Base-by-base conservation (phyloP, 1,140 invertebrate genomes). In the Catajapyx aquilonaris region DNA sequence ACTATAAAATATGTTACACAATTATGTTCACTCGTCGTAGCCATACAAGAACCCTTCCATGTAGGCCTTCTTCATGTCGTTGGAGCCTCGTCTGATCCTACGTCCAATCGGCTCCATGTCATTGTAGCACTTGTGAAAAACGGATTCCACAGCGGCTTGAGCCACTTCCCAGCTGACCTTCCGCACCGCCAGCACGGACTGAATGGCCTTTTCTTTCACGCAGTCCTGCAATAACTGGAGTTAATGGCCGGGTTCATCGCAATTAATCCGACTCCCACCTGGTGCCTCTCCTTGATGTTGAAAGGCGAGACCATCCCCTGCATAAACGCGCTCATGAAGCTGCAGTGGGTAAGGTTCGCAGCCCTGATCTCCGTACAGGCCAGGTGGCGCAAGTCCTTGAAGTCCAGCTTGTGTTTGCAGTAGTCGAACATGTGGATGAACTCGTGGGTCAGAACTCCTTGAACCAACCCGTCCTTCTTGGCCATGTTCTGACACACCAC, bases 381-480 rank as follows among this genome's bases (percentile, higher is more conserved):
- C 28, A 96, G 55, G 60, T 96, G 91, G 48, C 93, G 76, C 38
- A 90, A 59, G 54, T 95, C 88, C 44, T 69, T 76, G 45, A 90
- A 84, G 53, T 96, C 77, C 22, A 94, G 51, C 37, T 94, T 70
- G 44, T 87, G 79, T 31, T 71, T 67, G 56, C 90, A 96, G 49
- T 75, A 81, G 55, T 96, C 91, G 56, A 91, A 95, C 81, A 94
- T 93, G 55, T 96, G 91, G 30, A 94, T 76, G 65, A 96, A 69
- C 60, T 96, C 91, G 56, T 96, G 91, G 1, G 74, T 69, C 3
- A 96, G 51, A 5, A 87, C 75, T 40, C 73, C 73, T 54, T 80
- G 74, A 1, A 87, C 68, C 46, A 70, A 62, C 4, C 66, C 66
- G 53, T 70, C 55, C 25, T 56, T 63, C 32, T 48, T 62, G 11